Evolutionary conservation across 2,797 vertebrate species (phyloP).

Genomic region (Acomys russatus): DNA sequence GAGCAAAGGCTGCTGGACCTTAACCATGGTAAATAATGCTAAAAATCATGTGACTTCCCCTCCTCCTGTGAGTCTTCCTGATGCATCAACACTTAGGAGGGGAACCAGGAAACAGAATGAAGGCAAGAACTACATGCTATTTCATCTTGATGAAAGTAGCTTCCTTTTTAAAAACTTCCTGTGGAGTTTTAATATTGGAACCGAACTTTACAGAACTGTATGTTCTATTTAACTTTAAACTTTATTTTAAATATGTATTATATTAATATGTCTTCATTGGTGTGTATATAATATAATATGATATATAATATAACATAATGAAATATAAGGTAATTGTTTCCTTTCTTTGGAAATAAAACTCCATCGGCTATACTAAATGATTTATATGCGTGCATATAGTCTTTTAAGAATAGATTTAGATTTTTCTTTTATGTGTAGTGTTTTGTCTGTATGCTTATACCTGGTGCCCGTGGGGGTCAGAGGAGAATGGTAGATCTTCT

Average conservation of each 20-base stretch:
- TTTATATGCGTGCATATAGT: background rate
- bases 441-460: background rate
- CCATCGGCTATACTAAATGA: background rate
- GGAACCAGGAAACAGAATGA: background rate
- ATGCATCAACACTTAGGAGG: background rate
- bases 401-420: background rate
- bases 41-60: background rate
- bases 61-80: background rate
- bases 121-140: background rate
- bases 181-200: background rate
- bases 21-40: background rate
- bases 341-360: conserved; percentile 22
- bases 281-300: background rate
- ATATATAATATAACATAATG: background rate
- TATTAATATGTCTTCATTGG: background rate
- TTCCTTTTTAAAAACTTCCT: background rate
- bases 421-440: background rate
- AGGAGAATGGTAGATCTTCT: background rate
- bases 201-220: background rate
- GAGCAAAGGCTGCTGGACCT: background rate
- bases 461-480: background rate
- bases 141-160: conserved; percentile 20
- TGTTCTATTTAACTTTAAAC: background rate
- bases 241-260: background rate
- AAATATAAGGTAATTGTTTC: background rate